Conservation (phyloP, 2,797 vertebrate species). For the Eulemur albifrons region DNA sequence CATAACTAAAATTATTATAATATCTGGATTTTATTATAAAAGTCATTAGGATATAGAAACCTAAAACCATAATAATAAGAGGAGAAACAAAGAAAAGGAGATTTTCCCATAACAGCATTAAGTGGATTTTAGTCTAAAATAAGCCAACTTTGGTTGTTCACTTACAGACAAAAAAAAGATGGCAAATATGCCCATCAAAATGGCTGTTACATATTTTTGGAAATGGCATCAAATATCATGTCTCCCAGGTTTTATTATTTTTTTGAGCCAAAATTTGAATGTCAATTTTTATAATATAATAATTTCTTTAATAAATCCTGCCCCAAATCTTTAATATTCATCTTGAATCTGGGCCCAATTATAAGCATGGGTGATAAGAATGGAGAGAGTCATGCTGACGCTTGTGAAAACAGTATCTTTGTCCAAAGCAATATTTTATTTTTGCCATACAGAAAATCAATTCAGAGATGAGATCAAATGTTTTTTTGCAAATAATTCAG, state of each 20-base stretch:
- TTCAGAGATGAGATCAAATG: background rate
- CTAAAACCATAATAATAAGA: background rate
- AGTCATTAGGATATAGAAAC: slow-evolving; percentile 6
- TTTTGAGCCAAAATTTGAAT: slow-evolving; percentile 6
- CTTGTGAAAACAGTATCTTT: background rate
- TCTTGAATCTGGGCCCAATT: background rate
- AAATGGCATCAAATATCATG: background rate
- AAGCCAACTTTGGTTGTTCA: slow-evolving; percentile 32
- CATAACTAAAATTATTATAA: background rate
- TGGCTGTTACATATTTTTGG: background rate
- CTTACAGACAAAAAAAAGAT: background rate
- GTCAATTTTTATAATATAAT: background rate
- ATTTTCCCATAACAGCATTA: background rate
- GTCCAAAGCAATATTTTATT: slow-evolving; percentile 3
- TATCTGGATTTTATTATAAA: background rate
- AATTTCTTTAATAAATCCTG: background rate
- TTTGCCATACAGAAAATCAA: background rate
- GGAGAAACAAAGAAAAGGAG: background rate
- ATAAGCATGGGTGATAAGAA: background rate
- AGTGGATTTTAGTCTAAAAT: background rate
- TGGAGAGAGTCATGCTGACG: background rate
- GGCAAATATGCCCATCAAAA: background rate
- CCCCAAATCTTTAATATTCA: background rate
- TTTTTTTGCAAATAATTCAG: slow-evolving; percentile 18
- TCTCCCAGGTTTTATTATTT: background rate